These are phyloP conservation scores for Rhinolophus sinicus DNA, from an alignment of 2,113 vertebrate species.

Conservation along the genomic window DNA sequence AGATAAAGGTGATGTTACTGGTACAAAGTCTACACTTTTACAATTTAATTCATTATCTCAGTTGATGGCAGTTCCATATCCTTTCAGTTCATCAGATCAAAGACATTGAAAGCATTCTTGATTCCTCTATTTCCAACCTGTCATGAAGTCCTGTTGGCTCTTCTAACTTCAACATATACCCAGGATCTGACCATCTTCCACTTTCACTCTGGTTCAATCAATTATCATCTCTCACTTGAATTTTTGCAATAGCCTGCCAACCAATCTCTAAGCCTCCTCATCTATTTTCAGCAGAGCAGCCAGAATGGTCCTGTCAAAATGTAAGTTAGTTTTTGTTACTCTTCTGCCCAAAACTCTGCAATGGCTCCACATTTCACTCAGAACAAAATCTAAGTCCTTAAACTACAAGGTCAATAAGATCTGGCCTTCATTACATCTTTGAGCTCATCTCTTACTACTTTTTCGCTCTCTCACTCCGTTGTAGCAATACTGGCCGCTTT, in stretches of 20 bases:
- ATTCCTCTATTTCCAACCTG: background rate
- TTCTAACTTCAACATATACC: background rate
- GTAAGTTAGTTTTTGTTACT: background rate
- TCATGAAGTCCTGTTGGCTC: background rate
- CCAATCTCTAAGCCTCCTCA: fast-evolving
- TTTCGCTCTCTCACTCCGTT: background rate
- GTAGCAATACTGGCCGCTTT: background rate
- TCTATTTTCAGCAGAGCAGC: background rate
- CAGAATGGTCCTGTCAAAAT: background rate
- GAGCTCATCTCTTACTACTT: background rate
- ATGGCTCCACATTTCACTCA: background rate
- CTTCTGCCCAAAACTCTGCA: background rate
- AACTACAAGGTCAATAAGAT: background rate
- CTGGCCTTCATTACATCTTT: background rate
- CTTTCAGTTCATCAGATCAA: background rate
- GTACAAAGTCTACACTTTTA: background rate
- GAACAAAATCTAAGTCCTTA: background rate
- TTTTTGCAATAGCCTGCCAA: background rate
- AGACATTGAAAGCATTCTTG: background rate
- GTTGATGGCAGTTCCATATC: background rate
- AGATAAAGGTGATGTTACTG: background rate
- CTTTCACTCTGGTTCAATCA: background rate
- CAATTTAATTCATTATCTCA: background rate
- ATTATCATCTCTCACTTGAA: background rate
- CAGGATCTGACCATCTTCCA: background rate